Evolutionary conservation across 2,888 invertebrate species (phyloP).

Genomic region (Aromia moschata): DNA sequence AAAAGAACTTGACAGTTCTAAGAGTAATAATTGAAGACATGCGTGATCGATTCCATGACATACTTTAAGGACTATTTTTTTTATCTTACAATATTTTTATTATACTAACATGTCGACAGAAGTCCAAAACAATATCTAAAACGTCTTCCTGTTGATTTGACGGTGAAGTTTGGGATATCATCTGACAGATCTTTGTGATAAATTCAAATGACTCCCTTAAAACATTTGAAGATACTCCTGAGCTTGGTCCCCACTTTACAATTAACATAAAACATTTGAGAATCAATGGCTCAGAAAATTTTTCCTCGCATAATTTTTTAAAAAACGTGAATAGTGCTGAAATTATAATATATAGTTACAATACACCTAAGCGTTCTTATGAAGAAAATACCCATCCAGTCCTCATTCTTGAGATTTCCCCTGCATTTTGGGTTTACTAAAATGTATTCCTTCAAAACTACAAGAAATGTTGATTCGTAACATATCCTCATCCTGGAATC

Average conservation of each 20-base stretch:
- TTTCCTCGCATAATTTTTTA: constrained; percentile 34
- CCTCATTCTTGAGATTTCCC: constrained; percentile 63
- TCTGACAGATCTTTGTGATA: constrained; percentile 49
- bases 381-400: constrained; percentile 74
- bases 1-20: no score
- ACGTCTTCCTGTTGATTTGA: constrained; percentile 41
- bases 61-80: no score
- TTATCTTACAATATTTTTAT: no score
- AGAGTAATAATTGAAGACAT: no score
- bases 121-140: constrained; percentile 45
- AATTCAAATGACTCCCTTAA: constrained; percentile 54
- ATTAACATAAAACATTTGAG: constrained; percentile 50
- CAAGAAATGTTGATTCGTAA: constrained; percentile 67
- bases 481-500: constrained; percentile 50
- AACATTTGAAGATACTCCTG: constrained; percentile 47
- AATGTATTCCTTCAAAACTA: constrained; percentile 67
- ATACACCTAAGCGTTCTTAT: no score
- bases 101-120: constrained; percentile 47
- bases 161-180: constrained; percentile 38
- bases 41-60: no score
- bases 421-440: constrained; percentile 66
- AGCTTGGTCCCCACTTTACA: constrained; percentile 53
- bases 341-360: constrained; percentile 49
- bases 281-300: constrained; percentile 35
- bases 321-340: constrained; percentile 41